Evolutionary conservation across 2,888 invertebrate genomes (phyloP).

Genomic region (Belgica antarctica): DNA sequence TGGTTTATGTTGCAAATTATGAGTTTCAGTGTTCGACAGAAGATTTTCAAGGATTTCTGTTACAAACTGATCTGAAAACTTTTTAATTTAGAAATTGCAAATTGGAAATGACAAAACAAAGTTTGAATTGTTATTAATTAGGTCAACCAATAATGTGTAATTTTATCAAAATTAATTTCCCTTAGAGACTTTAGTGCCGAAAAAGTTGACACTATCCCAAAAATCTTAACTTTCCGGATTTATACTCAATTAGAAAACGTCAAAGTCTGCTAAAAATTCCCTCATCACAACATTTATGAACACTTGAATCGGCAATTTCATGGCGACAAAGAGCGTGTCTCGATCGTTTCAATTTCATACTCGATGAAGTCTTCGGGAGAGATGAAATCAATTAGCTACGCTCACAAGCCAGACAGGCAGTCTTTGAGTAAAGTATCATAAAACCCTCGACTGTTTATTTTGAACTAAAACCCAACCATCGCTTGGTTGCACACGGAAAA

Average conservation of each 20-base stretch:
- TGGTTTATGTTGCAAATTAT: too few relatives aligned
- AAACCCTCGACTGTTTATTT: background rate
- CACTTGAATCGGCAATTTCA: conserved; percentile 11
- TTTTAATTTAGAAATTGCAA: too few relatives aligned
- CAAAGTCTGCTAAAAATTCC: background rate
- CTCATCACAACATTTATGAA: conserved; percentile 22
- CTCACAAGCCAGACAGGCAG: conserved; percentile 4
- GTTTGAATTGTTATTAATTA: too few relatives aligned
- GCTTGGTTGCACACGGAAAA: background rate
- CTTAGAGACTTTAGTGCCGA: too few relatives aligned
- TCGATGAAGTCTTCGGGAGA: background rate
- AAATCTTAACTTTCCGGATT: too few relatives aligned
- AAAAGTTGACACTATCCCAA: too few relatives aligned
- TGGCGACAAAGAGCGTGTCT: conserved; percentile 2
- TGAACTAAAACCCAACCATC: conserved; percentile 3
- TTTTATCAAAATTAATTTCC: too few relatives aligned
- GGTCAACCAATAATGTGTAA: too few relatives aligned
- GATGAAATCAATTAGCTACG: conserved; percentile 37
- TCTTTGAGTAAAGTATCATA: conserved; percentile 24
- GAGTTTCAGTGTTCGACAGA: too few relatives aligned
- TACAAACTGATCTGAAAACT: too few relatives aligned
- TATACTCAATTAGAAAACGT: conserved; percentile 23
- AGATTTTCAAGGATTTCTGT: too few relatives aligned
- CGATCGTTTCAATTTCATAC: background rate
- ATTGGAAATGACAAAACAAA: too few relatives aligned